A percentile compares a stretch with the other conserved stretches of the same genome.
Conservation (phyloP, 2,797 vertebrate genomes). For the Acomys russatus region DNA sequence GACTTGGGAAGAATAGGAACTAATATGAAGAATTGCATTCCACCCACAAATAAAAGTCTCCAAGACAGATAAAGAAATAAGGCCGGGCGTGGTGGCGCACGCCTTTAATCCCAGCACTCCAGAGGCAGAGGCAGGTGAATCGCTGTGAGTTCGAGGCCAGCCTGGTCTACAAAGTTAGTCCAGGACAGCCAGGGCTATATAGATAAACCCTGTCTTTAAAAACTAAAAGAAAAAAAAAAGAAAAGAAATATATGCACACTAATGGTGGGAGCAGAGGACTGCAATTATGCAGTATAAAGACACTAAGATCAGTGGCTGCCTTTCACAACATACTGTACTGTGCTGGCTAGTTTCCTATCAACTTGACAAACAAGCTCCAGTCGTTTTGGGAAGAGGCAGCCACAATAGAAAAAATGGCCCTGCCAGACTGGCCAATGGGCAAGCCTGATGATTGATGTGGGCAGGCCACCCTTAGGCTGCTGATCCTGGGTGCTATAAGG, state of each 20-base stretch:
- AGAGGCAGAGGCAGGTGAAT: too few relatives aligned
- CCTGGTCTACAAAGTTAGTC: too few relatives aligned
- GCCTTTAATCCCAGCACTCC: too few relatives aligned
- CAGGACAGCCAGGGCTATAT: too few relatives aligned
- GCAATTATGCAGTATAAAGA: not conserved
- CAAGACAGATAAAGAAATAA: not conserved
- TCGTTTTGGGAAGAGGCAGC: not conserved
- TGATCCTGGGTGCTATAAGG: not conserved
- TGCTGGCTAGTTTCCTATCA: not conserved
- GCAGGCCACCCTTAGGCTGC: not conserved
- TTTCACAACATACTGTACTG: not conserved
- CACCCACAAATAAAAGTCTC: not conserved
- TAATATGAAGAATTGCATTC: conserved; percentile 27
- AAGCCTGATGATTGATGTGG: not conserved
- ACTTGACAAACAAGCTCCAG: not conserved
- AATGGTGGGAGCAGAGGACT: not conserved
- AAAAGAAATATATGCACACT: not conserved
- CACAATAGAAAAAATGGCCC: not conserved
- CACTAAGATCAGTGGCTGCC: not conserved
- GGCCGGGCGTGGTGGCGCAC: too few relatives aligned
- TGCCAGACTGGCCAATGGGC: not conserved
- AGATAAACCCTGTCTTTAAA: too few relatives aligned
- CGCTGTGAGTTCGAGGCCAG: too few relatives aligned
- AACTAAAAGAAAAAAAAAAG: too few relatives aligned
- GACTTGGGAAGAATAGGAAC: conserved; percentile 15